Base-by-base conservation (phyloP, 2,797 vertebrate genomes). In the Sardinella longiceps region DNA sequence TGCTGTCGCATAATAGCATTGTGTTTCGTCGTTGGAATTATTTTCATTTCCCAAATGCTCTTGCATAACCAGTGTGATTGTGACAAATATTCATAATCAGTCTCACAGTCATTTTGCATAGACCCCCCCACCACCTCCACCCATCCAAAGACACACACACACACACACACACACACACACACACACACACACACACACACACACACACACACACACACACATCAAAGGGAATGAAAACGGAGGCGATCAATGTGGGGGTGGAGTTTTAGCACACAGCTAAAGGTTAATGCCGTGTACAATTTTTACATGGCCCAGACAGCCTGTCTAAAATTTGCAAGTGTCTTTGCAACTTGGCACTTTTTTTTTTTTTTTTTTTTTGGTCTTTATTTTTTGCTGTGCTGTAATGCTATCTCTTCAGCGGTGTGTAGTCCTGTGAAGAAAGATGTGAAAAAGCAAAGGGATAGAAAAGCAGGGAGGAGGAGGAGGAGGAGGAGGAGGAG, bases 391-490 rank as follows among this genome's bases (percentile, higher is more conserved):
- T 18, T 87, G 85, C 83, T 87, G 85, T 84, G 84, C 85, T 83
- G 86, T 88, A 91, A 90, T 85, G 87, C 83, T 86, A 87, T 88
- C 87, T 90, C 88, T 89, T 90, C 88, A 86, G 84, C 88, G 85
- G 77, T 86, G 86, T 83, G 84, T 86, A n/a, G n/a, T 87, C 88
- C 84, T 84, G 83, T 80, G 89, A 90, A 83, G 85, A 85, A 82
- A 84, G 80, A 80, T 81, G 81, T 58, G 81, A n/a, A 37, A 58
- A 28, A 39, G 51, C 18, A 20, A 70, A 63, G 4, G 7, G 39
- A 53, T 81, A 50, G 43, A 12, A 39, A 20, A 25, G n/a, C 81
- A 66, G 84, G 84, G 89, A 88, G 82, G 51, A 80, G 66, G 60
- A 80, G 56, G 43, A 12, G 83, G 53, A 43, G 86, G 80, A 84